These are phyloP conservation scores for Caenorhabditis japonica DNA, from an alignment of 2,888 invertebrate genomes.

Conservation along the genomic window DNA sequence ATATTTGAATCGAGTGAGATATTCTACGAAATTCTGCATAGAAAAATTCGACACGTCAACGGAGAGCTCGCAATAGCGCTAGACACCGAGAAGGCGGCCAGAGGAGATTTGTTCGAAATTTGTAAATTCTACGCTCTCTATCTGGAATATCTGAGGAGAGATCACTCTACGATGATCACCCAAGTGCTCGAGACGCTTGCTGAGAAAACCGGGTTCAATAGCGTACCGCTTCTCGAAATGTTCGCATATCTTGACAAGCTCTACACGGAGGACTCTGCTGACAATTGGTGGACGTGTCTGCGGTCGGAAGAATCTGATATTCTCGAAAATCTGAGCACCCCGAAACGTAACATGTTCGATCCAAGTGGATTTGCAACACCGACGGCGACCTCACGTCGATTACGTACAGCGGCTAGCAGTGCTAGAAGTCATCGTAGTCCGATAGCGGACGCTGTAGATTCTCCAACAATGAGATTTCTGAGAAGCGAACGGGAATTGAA, in stretches of 20 bases:
- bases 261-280: constrained; percentile 20
- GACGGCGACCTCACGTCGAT: constrained; percentile 27
- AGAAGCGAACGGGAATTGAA: constrained; percentile 37
- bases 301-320: constrained; percentile 1
- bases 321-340: constrained; percentile 8
- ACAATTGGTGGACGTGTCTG: constrained; percentile 42
- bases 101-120: constrained; percentile 27
- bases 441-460: constrained; percentile 45
- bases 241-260: constrained; percentile 30
- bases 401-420: constrained; percentile 12
- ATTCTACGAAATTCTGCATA: constrained; percentile 29
- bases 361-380: constrained; percentile 19
- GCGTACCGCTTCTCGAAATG: constrained; percentile 11
- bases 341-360: constrained; percentile 1
- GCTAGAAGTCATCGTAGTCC: constrained; percentile 44
- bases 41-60: constrained; percentile 21
- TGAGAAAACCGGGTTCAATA: constrained; percentile 10
- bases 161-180: constrained; percentile 8
- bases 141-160: constrained; percentile 32
- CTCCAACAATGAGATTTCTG: constrained; percentile 44
- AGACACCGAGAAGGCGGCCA: constrained; percentile 18
- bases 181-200: constrained; percentile 11
- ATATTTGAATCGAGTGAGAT: not conserved
- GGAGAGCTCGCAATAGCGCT: constrained; percentile 14
- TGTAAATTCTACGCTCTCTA: constrained; percentile 41